These are phyloP conservation scores for Aromia moschata DNA, from an alignment of 2,888 invertebrate genomes.

Conservation along the genomic window DNA sequence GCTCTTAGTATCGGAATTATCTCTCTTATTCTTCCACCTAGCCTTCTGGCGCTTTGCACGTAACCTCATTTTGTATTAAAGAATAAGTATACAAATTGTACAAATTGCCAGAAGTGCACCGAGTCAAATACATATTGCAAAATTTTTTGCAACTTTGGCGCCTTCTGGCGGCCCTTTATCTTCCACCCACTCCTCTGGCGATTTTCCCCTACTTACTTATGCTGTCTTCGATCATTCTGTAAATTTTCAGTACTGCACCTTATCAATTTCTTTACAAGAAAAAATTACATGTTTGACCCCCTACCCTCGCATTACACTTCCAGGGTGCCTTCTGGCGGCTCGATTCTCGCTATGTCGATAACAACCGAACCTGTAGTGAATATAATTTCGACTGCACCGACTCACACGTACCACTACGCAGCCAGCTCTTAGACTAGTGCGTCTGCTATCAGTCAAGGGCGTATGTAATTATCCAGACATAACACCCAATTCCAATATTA, in stretches of 20 bases:
- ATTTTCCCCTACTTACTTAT: conserved; percentile 9
- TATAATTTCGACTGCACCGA: conserved; percentile 22
- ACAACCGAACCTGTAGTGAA: conserved; percentile 23
- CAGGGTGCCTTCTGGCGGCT: conserved; percentile 18
- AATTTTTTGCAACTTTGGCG: conserved; percentile 7
- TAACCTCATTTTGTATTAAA: conserved; percentile 3
- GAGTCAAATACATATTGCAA: conserved; percentile 3
- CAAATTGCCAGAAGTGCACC: conserved; percentile 9
- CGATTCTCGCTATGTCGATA: conserved; percentile 22
- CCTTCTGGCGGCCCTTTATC: conserved; percentile 2
- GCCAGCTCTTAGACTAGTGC: no score
- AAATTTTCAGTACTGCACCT: conserved; percentile 10
- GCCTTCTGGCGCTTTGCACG: conserved; percentile 5
- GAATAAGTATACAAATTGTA: conserved; percentile 5
- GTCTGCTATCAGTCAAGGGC: no score
- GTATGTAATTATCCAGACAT: no score
- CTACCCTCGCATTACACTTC: conserved; percentile 1
- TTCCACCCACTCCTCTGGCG: conserved; percentile 7
- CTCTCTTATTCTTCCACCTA: conserved; percentile 8
- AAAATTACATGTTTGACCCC: conserved; percentile 17
- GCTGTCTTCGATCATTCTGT: conserved; percentile 7
- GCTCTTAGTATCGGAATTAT: conserved; percentile 13
- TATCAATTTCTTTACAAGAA: conserved; percentile 22
- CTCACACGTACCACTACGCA: conserved; percentile 20
- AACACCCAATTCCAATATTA: no score